These are phyloP conservation scores for Poliocrania exsul DNA, from an alignment of 2,797 vertebrate species.

Conservation along the genomic window DNA sequence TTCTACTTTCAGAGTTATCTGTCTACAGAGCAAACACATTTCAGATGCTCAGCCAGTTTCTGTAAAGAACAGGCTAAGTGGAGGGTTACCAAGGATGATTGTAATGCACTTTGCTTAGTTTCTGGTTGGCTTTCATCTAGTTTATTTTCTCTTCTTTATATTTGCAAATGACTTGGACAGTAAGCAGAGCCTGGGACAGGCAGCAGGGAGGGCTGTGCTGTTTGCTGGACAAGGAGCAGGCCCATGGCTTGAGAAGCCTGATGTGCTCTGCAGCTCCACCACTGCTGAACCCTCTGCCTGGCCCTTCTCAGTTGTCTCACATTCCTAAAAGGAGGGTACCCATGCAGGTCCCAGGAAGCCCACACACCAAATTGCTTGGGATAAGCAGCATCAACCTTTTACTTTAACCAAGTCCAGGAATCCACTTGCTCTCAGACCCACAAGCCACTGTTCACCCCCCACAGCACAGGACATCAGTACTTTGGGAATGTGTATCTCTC, in stretches of 20 bases:
- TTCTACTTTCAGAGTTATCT: constrained; percentile 5
- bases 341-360: neutral
- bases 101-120: neutral
- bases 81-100: neutral
- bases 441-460: accelerated
- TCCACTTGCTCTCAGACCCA: neutral
- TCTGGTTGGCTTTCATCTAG: neutral
- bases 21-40: neutral
- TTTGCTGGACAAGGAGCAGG: neutral
- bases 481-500: neutral
- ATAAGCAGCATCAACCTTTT: neutral
- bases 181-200: neutral
- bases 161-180: neutral
- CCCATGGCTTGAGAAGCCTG: neutral
- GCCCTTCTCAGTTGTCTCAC: neutral
- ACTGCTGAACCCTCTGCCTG: neutral
- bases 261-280: neutral
- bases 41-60: neutral
- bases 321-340: neutral
- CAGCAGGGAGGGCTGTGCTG: neutral
- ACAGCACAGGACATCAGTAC: accelerated
- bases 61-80: neutral
- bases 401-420: neutral
- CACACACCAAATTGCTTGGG: accelerated
- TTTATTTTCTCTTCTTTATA: neutral